Evolutionary conservation across 2,888 invertebrate genomes (phyloP).

Genomic region (Dione juno): DNA sequence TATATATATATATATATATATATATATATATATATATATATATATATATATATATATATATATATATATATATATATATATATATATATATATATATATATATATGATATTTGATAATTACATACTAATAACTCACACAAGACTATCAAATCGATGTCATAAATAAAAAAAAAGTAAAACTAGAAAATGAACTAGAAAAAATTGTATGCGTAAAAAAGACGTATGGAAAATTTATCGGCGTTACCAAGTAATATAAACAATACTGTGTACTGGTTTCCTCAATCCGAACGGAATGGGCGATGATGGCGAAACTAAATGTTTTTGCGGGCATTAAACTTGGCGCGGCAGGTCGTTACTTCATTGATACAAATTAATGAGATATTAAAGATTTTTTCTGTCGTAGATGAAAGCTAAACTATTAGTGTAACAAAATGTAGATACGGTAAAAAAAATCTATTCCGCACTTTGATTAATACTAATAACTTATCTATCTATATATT

Average conservation of each 20-base stretch:
- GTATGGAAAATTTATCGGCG: conserved; percentile 26
- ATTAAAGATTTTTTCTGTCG: conserved; percentile 22
- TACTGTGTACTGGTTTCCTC: conserved; percentile 45
- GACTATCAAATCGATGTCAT: neutral
- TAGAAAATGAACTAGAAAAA: conserved; percentile 3
- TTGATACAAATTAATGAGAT: conserved; percentile 59
- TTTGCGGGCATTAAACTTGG: conserved; percentile 57
- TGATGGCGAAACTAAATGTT: conserved; percentile 53
- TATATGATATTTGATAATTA: too few species aligned
- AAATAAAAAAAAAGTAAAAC: conserved; percentile 8
- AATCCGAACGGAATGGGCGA: conserved; percentile 47
- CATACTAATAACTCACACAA: too few species aligned
- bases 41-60: too few species aligned
- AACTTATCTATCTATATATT: too few species aligned
- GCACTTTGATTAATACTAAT: neutral
- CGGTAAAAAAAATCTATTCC: neutral
- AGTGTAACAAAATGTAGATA: neutral
- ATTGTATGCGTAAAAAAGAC: conserved; percentile 18
- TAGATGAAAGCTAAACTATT: neutral
- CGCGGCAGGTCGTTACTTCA: conserved; percentile 56
- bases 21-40: too few species aligned
- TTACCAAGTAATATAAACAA: conserved; percentile 35
- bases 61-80: too few species aligned
- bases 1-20: too few species aligned
- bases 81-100: too few species aligned